Conservation (phyloP, 2,888 invertebrate species). For the Phyto melanocephala region DNA sequence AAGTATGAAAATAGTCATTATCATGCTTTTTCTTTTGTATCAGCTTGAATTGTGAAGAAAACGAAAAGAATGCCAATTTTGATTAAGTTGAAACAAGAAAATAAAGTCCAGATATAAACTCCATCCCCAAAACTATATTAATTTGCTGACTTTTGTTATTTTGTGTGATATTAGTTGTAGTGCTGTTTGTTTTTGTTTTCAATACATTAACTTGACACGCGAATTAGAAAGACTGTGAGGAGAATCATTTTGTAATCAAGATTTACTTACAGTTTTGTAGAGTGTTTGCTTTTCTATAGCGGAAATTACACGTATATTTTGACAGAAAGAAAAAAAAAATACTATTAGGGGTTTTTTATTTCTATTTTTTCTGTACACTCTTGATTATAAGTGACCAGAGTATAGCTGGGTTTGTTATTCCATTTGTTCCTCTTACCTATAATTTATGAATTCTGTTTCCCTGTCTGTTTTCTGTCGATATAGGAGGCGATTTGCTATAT, state of each 20-base stretch:
- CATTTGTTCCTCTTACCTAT: no score
- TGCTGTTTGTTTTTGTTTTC: neutral
- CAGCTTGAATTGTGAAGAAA: neutral
- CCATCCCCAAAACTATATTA: neutral
- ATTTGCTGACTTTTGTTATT: neutral
- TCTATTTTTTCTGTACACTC: neutral
- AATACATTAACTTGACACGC: neutral
- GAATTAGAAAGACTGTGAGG: neutral
- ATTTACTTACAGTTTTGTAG: neutral
- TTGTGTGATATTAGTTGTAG: neutral
- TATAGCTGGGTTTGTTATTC: no score
- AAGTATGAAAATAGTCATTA: neutral
- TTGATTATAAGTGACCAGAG: neutral
- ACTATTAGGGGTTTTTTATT: neutral
- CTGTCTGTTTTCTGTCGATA: no score
- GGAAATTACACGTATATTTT: conserved; percentile 10
- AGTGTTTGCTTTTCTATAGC: neutral
- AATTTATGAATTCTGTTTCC: no score
- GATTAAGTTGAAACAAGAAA: neutral
- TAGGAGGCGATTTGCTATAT: no score
- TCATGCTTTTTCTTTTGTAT: neutral
- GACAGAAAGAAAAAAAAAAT: neutral
- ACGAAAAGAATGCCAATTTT: neutral
- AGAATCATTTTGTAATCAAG: neutral
- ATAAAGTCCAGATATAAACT: neutral